Base-by-base conservation (phyloP, 2,888 invertebrate genomes). In the Dyspetes luteomarginatus region DNA sequence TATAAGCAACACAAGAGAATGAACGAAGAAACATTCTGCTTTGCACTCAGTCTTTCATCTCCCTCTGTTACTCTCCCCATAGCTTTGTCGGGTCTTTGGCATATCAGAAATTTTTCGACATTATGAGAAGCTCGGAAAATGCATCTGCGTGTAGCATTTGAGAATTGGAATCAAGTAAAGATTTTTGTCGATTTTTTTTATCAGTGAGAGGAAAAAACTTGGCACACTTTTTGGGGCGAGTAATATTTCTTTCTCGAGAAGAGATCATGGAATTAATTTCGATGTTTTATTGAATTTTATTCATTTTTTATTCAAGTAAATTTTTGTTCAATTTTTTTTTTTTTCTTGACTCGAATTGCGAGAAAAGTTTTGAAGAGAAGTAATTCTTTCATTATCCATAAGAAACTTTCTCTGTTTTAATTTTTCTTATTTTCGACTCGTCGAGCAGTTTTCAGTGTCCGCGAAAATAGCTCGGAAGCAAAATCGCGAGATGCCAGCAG, bases 1-100 rank as follows among this genome's bases (percentile, higher is more conserved):
- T 71, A 81, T 80, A 79, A 78, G 79, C 81, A 67, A 56, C 73
- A 50, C 65, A 73, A 74, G 67, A 76, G 58, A 78, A 50, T 69
- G 52, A 65, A 68, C 58, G 76, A 71, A 69, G 71, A 28, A 73
- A 69, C 79, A 60, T 75, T 81, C 58, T 58, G 75, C 78, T 80
- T 77, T 62, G 75, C 77, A 50, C 72, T 30, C 43, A n/a, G 24
- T 43, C 36, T n/a, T 26, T 17, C 41, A 12, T 12, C 22, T 24
- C 52, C 28, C 55, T 36, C 17, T 5, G 22, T 30, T 50, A 19
- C 26, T 22, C 12, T 26, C 50, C 28, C 28, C 41, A 9, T 56
- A 52, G 43, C 50, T 43, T n/a, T 56, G 50, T 50, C 50, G 26
- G 48, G 45, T 41, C 26, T 67, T 65, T 58, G 56, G 36, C 56